phyloP scores from a whole-genome alignment of 2,797 vertebrate genomes.

The Pitangus sulphuratus region DNA sequence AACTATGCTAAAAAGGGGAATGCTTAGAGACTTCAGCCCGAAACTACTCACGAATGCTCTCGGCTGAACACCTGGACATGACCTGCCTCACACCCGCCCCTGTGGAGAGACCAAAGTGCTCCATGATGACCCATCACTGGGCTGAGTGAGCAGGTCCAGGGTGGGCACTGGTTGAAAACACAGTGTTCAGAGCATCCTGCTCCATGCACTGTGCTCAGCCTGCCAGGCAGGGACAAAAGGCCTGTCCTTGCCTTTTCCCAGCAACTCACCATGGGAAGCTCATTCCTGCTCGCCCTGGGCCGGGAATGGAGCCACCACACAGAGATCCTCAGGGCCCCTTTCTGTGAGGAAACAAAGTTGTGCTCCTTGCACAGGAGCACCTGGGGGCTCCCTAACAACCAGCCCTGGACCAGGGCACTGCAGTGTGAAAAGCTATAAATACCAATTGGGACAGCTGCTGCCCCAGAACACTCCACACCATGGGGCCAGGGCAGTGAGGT shows the following conservation, averaged over 20 bases:
- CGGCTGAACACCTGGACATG: neutral
- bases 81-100: neutral
- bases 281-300: neutral
- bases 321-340: neutral
- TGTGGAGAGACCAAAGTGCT: fast-evolving
- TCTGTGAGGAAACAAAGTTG: neutral
- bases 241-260: neutral
- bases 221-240: neutral
- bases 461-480: neutral
- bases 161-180: neutral
- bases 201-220: fast-evolving
- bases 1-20: neutral
- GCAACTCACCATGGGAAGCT: neutral
- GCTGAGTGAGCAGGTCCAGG: fast-evolving
- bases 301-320: neutral
- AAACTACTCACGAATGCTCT: neutral
- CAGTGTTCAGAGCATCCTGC: neutral
- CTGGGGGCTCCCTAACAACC: neutral
- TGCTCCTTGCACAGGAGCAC: neutral
- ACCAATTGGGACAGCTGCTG: neutral
- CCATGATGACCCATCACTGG: fast-evolving
- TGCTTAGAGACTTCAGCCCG: neutral
- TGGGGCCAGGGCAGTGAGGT: neutral
- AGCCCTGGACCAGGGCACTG: neutral
- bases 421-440: neutral